A percentile compares a stretch with the other conserved stretches of the same genome.
Evolutionary conservation across 2,888 invertebrate species (phyloP).

Genomic region (Callyntrura guangdongensis): DNA sequence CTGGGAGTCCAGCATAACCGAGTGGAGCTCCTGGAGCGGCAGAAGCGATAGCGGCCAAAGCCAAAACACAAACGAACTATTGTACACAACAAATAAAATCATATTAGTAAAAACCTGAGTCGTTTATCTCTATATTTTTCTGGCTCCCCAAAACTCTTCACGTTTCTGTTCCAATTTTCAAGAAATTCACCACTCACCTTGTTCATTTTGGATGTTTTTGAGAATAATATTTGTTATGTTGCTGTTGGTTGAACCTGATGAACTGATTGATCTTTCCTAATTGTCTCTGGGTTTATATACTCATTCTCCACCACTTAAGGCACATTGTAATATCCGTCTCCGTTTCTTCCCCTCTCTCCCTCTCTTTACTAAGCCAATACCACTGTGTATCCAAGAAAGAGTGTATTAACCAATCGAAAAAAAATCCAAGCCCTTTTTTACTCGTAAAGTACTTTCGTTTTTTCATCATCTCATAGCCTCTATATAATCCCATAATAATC

Average conservation of each 20-base stretch:
- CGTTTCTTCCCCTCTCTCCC: neutral
- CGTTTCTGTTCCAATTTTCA: no score
- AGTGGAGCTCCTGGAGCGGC: neutral
- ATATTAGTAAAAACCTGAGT: no score
- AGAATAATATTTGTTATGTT: neutral
- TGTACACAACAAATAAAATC: no score
- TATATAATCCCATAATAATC: no score
- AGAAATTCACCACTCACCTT: slow-evolving; percentile 2
- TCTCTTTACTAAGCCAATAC: no score
- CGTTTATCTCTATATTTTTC: no score
- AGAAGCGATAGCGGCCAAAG: slow-evolving; percentile 27
- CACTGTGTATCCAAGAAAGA: no score
- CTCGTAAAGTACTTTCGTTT: neutral
- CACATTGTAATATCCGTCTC: slow-evolving; percentile 29
- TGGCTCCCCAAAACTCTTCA: no score
- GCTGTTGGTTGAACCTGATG: slow-evolving; percentile 34
- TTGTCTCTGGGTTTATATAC: slow-evolving; percentile 34
- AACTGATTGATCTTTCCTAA: slow-evolving; percentile 43
- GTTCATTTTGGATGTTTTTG: slow-evolving; percentile 4
- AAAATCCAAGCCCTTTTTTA: slow-evolving; percentile 9
- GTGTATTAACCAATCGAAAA: neutral
- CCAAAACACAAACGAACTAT: slow-evolving; percentile 26
- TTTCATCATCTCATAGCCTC: slow-evolving; percentile 22
- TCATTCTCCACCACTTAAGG: no score
- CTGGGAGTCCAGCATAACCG: neutral